phyloP scores from a whole-genome alignment of 2,113 vertebrate species.

The Phylloscopus whistleri region DNA sequence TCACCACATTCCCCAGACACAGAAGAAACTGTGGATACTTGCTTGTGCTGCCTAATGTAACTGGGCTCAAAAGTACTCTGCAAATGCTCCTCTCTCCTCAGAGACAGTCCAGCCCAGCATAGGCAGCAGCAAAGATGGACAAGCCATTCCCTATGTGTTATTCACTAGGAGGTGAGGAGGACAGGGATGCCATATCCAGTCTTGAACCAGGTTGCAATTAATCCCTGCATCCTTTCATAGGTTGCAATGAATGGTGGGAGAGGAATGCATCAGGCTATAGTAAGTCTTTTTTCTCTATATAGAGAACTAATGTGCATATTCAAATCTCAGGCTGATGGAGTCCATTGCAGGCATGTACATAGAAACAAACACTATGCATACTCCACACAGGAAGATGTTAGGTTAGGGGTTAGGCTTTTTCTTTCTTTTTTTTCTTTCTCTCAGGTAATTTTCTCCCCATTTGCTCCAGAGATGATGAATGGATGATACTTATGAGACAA shows the following conservation, averaged over 20 bases:
- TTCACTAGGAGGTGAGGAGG: not conserved
- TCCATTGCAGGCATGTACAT: not conserved
- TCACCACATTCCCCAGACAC: not conserved
- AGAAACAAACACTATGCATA: not conserved
- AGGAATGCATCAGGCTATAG: not conserved
- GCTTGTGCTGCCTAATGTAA: not conserved
- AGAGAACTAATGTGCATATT: not conserved
- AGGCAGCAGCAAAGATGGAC: not conserved
- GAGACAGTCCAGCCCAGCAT: not conserved
- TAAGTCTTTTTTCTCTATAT: not conserved
- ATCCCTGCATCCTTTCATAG: not conserved
- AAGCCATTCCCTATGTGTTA: not conserved
- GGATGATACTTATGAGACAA: not conserved
- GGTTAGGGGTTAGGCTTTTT: not conserved
- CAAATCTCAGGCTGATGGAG: not conserved
- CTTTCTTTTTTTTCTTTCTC: not conserved
- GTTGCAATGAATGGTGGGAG: not conserved
- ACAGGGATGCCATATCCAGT: not conserved
- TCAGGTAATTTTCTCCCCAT: not conserved
- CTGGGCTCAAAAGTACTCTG: not conserved
- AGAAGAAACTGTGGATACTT: not conserved
- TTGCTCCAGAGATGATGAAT: not conserved
- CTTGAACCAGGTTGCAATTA: not conserved
- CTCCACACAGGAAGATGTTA: not conserved
- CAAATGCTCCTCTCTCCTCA: not conserved